phyloP scores from a whole-genome alignment of 1,140 invertebrate species.

The Dufourea novaeangliae region DNA sequence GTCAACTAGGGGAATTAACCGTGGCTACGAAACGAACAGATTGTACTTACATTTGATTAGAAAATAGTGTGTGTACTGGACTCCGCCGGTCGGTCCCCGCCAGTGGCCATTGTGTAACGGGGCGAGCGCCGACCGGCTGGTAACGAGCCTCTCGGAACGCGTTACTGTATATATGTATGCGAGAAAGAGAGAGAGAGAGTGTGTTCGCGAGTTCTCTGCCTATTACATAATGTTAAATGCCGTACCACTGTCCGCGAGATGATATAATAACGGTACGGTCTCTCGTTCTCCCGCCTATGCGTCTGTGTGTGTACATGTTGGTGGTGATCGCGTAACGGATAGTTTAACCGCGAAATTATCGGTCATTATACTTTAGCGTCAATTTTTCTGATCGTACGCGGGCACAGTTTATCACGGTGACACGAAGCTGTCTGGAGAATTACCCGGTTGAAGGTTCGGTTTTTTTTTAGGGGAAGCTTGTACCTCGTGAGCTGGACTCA shows the following conservation, averaged over 20 bases:
- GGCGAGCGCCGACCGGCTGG: conserved; percentile 15
- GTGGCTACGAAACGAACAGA: not conserved
- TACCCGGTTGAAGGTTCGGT: too few relatives aligned
- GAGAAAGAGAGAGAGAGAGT: not conserved
- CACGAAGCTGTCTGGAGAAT: too few relatives aligned
- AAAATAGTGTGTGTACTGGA: conserved; percentile 58
- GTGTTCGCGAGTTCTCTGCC: conserved; percentile 21
- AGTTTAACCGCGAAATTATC: conserved; percentile 39
- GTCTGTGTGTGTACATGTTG: not conserved
- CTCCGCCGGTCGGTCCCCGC: conserved; percentile 11
- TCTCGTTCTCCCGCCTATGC: conserved; percentile 15
- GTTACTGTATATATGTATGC: too few relatives aligned
- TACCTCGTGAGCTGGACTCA: too few relatives aligned
- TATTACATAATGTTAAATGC: conserved; percentile 57
- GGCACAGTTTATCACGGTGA: conserved; percentile 18
- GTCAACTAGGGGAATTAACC: conserved; percentile 36
- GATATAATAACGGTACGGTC: conserved; percentile 69
- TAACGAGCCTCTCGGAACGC: conserved; percentile 45
- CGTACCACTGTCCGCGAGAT: conserved; percentile 73
- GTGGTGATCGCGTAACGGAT: not conserved
- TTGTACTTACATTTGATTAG: conserved; percentile 51
- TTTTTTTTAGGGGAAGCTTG: too few relatives aligned
- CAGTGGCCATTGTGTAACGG: conserved; percentile 52
- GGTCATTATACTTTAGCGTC: conserved; percentile 28
- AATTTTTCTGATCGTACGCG: conserved; percentile 12